Base-by-base conservation (phyloP, 2,888 invertebrate species). In the Hemaris fuciformis region DNA sequence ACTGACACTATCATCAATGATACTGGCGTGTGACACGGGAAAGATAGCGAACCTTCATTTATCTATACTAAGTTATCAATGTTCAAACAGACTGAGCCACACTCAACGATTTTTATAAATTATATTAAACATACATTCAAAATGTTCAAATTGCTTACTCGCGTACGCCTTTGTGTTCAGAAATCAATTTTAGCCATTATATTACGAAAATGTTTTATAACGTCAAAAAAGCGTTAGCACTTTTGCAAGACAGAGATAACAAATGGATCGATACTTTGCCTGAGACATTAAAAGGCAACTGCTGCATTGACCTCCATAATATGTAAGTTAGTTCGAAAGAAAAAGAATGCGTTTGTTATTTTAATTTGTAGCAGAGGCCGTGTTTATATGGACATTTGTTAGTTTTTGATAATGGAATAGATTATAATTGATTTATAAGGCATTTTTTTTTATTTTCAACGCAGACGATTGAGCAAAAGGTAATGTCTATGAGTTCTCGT, bases 201-300 rank as follows among this genome's bases (percentile, higher is more conserved):
- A 38, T 18, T 10, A 41, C 59, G 41, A 62, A 61, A 46, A 58
- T 45, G 41, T 38, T 59, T 53, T 61, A 59, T 43, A 27, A 61
- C 48, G 45, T 56, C 58, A 23, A 61, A 75, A 80, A 74, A 80
- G 71, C 79, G 76, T 83, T 83, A 79, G 79, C 81, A 85, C 84
- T 77, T 83, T 79, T 79, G 88, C 73, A 79, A 85, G 91, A 91
- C 86, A 89, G 92, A 89, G 92, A 91, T 85, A 83, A 82, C 84
- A 80, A 80, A 87, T 74, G 81, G 89, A 91, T 91, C 92, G 84
- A 91, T 91, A 90, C 83, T 88, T 89, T 88, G 83, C 84, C 69
- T 84, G 84, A 89, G 87, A 88, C 86, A 87, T 88, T 88, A 87
- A 90, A 88, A 84, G 83, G 87, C 85, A 88, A 88, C 82, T 79